Conservation (phyloP, 2,113 vertebrate species). For the Ascaphus truei region DNA sequence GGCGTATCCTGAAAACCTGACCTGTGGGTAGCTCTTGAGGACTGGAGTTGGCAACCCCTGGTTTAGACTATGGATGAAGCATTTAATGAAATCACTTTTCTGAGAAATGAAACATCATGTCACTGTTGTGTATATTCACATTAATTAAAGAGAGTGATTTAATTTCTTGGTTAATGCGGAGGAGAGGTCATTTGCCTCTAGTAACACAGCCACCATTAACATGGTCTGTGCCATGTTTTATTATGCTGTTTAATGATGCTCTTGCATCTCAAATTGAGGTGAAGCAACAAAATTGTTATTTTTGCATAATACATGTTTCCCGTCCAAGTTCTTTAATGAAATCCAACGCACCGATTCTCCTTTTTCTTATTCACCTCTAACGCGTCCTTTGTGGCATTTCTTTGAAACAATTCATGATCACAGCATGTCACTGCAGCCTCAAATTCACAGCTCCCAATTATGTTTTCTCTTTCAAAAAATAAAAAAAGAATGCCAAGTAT, state of each 20-base stretch:
- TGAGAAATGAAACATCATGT: neutral
- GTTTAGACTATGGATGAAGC: no score
- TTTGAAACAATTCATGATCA: conserved; percentile 12
- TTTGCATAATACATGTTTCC: conserved; percentile 17
- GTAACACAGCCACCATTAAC: neutral
- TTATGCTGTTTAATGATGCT: conserved; percentile 18
- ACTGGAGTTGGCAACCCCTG: no score
- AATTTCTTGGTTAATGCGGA: neutral
- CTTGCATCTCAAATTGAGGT: neutral
- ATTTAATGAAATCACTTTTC: neutral
- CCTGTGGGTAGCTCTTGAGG: no score
- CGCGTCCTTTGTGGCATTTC: conserved; percentile 11
- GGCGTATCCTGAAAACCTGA: no score
- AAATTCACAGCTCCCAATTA: neutral
- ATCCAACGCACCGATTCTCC: neutral
- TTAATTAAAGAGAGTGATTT: neutral
- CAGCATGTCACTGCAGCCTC: neutral
- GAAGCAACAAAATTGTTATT: neutral
- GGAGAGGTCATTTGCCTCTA: neutral
- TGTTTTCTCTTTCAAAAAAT: neutral
- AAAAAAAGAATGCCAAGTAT: neutral
- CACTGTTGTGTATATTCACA: neutral
- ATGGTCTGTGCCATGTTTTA: neutral
- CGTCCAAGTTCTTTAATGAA: conserved; percentile 8
- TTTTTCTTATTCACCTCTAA: neutral